Evolutionary conservation across 2,113 vertebrate genomes (phyloP), one percentile per base, ranked within the genome.

Genomic region (Lota lota): DNA sequence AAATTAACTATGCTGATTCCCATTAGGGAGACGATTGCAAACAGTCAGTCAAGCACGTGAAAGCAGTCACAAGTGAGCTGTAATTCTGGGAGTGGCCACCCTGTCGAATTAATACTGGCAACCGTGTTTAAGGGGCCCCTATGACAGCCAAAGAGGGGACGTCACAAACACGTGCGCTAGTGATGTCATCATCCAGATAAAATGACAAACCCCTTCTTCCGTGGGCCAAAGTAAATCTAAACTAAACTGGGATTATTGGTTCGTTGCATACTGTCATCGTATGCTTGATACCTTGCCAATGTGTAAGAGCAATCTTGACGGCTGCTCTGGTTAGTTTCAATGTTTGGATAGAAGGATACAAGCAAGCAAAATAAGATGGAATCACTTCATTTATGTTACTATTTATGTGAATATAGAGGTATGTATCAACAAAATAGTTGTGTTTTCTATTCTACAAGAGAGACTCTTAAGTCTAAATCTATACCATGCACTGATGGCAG

Each of bases 101-200:
- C 53, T 22, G 16, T 69, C 88, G 77, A 91, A 78, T 82, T 83
- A 75, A 84, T 85, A 66, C 64, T 89, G 87, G 80, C 79, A 83
- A 75, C 72, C 67, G 71, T 14, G 11, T 47, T 14, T 76, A 82
- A 77, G 73, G 72, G 79, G 79, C 76, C 80, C 78, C 77, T 79
- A 69, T 60, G 84, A 75, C 72, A 68, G 56, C 28, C 61, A 63
- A 66, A 21, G 33, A 57, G 58, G 74, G 63, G 47, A 64, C 69
- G 74, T 74, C 65, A 64, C 78, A 85, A 79, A 78, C 53, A 76
- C 79, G 82, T 3, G 17, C 33, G 64, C 16, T 58, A 17, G 63
- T 80, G 66, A 77, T 66, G 66, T 80, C 72, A 75, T 77, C 33
- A 33, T 56, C 56, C 61, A 40, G 61, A 61, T 73, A 69, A 74